Evolutionary conservation across 2,113 vertebrate genomes (phyloP).

Genomic region (Lutjanus erythropterus): DNA sequence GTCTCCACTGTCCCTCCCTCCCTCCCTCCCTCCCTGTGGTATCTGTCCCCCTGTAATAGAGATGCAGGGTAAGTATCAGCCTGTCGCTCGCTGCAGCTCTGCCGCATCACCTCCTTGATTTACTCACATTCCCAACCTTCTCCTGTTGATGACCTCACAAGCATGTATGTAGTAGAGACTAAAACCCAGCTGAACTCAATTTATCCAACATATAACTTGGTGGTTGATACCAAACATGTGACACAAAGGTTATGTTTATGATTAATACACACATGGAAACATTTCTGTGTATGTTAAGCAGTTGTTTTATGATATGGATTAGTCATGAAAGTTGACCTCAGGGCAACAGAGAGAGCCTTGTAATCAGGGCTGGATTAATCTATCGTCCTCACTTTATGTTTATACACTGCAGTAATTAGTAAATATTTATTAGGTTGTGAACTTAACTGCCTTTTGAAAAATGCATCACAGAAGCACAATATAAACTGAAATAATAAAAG

Average conservation of each 20-base stretch:
- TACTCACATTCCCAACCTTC: background rate
- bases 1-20: conserved; percentile 50
- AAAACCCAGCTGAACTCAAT: background rate
- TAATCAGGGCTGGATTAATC: conserved; percentile 1
- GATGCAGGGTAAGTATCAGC: conserved; percentile 85
- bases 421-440: background rate
- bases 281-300: background rate
- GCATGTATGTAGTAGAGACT: conserved; percentile 2
- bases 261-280: no score
- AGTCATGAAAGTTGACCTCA: background rate
- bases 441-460: background rate
- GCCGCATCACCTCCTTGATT: conserved; percentile 22
- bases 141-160: background rate
- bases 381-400: background rate
- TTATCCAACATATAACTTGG: background rate
- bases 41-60: conserved; percentile 76
- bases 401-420: background rate
- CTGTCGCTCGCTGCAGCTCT: conserved; percentile 31
- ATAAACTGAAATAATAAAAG: background rate
- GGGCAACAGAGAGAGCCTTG: background rate
- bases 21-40: conserved; percentile 48
- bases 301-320: conserved; percentile 1
- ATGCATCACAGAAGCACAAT: background rate
- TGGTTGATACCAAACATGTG: background rate
- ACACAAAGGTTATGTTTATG: background rate